Evolutionary conservation across 35 echinoderm and acorn worm species (phyloP), one percentile per base, ranked within the genome.

Genomic region (Eucidaris tribuloides): DNA sequence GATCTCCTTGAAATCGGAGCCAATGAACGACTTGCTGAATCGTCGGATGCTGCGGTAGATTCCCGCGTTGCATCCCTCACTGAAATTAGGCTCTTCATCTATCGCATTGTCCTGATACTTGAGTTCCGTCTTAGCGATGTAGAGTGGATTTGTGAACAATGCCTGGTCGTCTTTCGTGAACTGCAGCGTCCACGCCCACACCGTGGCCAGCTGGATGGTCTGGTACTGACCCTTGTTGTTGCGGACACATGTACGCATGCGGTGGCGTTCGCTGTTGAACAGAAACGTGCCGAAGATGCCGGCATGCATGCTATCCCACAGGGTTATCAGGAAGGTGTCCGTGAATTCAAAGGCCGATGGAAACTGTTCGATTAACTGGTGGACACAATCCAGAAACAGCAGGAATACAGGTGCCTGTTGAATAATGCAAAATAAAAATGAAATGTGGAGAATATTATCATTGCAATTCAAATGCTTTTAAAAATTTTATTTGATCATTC

Each of bases 111-210:
- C 42, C 14, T 83, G 44, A 20, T 87, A 86, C 58, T 82, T 78
- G 44, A 82, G 79, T 18, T 82, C 64, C 28, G 93, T 82, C 77
- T 80, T 93, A 17, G 82, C 62, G 9, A 93, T 83, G 63, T 99
- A 99, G 50, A 99, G 61, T 6, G 96, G 96, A 29, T 99, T 99
- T 78, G 79, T 93, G 84, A 99, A 99, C 19, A 99, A 84, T 2
- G 88, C 81, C 62, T 93, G 90, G 91, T 99, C 96, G 13, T 87
- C 79, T 11, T 86, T 61, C 11, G 87, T 89, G 81, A 89, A 99
- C 80, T 99, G 96, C 9, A 99, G 48, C 30, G 96, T 90, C 96
- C 96, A 99, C 1, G 90, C 86, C 96, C 96, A 99, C 2, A 99
- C 96, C 1, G 96, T 86, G 57, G 86, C 86, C 40, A 99, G 77